Conservation (phyloP, 2,113 vertebrate species). For the Heterocephalus glaber region DNA sequence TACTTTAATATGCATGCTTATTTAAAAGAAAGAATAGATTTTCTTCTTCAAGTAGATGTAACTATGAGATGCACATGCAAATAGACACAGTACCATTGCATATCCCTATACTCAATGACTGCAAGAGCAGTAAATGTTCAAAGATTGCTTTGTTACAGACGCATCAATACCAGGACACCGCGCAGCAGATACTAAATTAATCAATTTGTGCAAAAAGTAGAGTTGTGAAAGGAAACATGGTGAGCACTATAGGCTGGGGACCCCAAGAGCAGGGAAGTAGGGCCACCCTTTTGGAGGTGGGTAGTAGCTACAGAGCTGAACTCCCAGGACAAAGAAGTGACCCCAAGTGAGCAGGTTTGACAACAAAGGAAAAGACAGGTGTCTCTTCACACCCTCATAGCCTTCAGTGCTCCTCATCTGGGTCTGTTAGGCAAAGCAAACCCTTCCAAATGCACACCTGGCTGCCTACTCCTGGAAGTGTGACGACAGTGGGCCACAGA, state of each 20-base stretch:
- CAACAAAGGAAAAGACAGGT: constrained; percentile 29
- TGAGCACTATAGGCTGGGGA: not conserved
- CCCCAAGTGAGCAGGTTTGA: not conserved
- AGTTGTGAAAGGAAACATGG: not conserved
- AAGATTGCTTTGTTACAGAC: constrained; percentile 57
- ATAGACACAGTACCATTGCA: constrained; percentile 60
- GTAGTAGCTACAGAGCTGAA: not conserved
- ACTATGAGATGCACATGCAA: constrained; percentile 63
- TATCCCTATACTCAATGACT: constrained; percentile 66
- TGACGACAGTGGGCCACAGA: not conserved
- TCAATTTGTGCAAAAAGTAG: constrained; percentile 61
- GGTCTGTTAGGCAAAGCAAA: constrained; percentile 74
- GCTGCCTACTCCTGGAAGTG: not conserved
- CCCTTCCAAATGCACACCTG: constrained; percentile 35
- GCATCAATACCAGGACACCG: not conserved
- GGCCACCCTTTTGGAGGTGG: not conserved
- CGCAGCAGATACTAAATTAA: not conserved
- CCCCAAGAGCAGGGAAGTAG: constrained; percentile 34
- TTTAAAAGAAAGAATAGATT: constrained; percentile 78
- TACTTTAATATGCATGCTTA: constrained; percentile 81
- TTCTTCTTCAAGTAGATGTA: constrained; percentile 69
- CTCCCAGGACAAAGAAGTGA: constrained; percentile 1
- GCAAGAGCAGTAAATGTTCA: constrained; percentile 33
- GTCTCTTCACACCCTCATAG: constrained; percentile 60
- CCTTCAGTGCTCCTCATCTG: constrained; percentile 60